Evolutionary conservation across 2,888 invertebrate species (phyloP).

Genomic region (Limnephilus rhombicus): DNA sequence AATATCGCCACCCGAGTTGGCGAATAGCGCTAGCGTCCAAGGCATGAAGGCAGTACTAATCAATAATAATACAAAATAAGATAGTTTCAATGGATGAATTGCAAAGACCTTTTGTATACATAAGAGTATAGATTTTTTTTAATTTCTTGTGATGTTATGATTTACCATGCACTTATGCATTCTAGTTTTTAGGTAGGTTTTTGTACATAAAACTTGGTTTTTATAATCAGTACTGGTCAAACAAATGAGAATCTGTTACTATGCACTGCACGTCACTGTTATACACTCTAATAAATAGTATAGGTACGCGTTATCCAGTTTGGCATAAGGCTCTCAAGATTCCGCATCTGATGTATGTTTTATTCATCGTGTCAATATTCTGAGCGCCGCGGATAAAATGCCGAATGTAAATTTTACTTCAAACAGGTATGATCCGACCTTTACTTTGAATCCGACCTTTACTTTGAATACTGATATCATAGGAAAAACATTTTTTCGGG

Average conservation of each 20-base stretch:
- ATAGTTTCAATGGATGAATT: too few species aligned
- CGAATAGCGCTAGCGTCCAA: too few species aligned
- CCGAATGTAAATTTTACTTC: constrained; percentile 43
- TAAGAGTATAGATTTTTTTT: too few species aligned
- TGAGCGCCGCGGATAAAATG: constrained; percentile 52
- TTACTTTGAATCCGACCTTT: constrained; percentile 40
- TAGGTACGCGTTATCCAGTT: constrained; percentile 36
- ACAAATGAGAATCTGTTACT: background rate
- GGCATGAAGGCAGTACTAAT: too few species aligned
- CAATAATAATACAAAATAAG: too few species aligned
- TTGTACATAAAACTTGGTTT: background rate
- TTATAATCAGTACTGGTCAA: background rate
- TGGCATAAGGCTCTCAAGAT: constrained; percentile 5
- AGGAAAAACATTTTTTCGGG: constrained; percentile 30
- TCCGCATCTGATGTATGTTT: constrained; percentile 48
- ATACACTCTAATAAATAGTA: background rate
- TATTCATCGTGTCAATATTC: constrained; percentile 61
- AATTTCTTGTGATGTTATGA: too few species aligned
- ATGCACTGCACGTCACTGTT: background rate
- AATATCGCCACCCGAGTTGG: too few species aligned
- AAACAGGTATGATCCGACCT: constrained; percentile 39
- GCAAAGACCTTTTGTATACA: too few species aligned
- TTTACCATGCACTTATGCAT: background rate
- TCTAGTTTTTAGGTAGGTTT: background rate
- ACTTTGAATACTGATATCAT: constrained; percentile 40